These are phyloP conservation scores for Tenthredo livida DNA, from an alignment of 2,888 invertebrate genomes.

Conservation along the genomic window DNA sequence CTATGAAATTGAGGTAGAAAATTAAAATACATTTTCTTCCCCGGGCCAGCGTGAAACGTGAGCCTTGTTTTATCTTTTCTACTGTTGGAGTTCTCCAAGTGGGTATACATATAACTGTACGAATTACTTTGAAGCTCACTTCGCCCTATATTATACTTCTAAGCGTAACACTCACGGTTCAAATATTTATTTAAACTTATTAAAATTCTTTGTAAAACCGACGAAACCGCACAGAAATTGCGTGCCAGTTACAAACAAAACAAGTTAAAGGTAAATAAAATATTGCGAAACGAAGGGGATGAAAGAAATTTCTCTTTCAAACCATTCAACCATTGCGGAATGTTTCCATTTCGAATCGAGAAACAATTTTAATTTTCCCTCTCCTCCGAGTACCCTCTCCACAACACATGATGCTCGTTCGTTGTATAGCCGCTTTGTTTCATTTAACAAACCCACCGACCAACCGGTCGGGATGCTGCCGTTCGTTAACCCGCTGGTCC, in stretches of 20 bases:
- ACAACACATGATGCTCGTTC: conserved; percentile 69
- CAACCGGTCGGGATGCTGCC: conserved; percentile 63
- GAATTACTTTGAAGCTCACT: conserved; percentile 23
- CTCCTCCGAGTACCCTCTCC: conserved; percentile 56
- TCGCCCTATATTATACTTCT: background rate
- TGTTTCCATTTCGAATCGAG: conserved; percentile 70
- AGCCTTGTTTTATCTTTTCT: background rate
- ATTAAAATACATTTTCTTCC: background rate
- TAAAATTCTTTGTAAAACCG: conserved; percentile 4
- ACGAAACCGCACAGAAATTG: conserved; percentile 18
- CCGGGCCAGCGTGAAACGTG: background rate
- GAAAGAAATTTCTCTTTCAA: conserved; percentile 39
- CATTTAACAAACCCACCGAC: conserved; percentile 72
- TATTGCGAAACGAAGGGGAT: background rate
- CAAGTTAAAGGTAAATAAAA: conserved; percentile 21
- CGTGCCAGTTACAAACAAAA: background rate
- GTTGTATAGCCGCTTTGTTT: conserved; percentile 74
- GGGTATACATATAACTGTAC: background rate
- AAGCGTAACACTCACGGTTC: conserved; percentile 14
- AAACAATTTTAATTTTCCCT: conserved; percentile 73
- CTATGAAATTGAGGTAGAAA: background rate
- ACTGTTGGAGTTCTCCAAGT: conserved; percentile 15
- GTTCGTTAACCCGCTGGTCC: conserved; percentile 48
- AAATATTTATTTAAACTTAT: conserved; percentile 29
- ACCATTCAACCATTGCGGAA: conserved; percentile 59